Base-by-base conservation (phyloP, 2,797 vertebrate species). In the Leptatherina wallacei region DNA sequence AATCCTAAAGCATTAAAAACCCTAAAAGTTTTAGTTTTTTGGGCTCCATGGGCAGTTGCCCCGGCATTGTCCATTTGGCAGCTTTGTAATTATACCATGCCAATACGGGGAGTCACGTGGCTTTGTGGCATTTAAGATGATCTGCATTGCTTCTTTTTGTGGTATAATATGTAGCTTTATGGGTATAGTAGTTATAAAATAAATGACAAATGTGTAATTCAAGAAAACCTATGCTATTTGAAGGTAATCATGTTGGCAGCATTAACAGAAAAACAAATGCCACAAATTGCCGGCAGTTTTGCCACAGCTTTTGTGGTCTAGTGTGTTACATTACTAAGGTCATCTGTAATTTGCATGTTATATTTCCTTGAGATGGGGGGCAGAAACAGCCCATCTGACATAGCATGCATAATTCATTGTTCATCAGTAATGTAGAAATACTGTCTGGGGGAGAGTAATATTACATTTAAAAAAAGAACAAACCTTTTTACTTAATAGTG, bases 341-440 rank as follows among this genome's bases (percentile, higher is more conserved):
- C 65, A 57, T 84, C 27, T 81, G 14, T 58, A 36, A 85, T 81
- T 79, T 71, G 65, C 66, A 73, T 81, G 33, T 82, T 65, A 9
- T 22, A 58, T 36, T 75, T 82, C 52, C 29, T 70, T 71, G 58
- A 73, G 69, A 66, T 47, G n/a, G 40, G 16, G 49, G 22, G 7
- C 30, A 40, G 55, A 49, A 65, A 66, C 30, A 61, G 30, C 33
- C 18, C 62, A 59, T 69, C 40, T 72, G 42, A 62, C 57, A 44
- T 1, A 38, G 32, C 73, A 83, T 85, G 60, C 57, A 82, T 82
- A 52, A 84, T 82, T 79, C 58, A 82, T 69, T 33, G 4, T 30
- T 71, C 54, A 69, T 75, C 38, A 42, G 24, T 61, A 36, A 10
- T 47, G 33, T 29, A 30, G 54, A 65, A 61, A 55, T 35, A n/a